phyloP scores from a whole-genome alignment of 2,797 vertebrate genomes.

The Trematomus bernacchii region DNA sequence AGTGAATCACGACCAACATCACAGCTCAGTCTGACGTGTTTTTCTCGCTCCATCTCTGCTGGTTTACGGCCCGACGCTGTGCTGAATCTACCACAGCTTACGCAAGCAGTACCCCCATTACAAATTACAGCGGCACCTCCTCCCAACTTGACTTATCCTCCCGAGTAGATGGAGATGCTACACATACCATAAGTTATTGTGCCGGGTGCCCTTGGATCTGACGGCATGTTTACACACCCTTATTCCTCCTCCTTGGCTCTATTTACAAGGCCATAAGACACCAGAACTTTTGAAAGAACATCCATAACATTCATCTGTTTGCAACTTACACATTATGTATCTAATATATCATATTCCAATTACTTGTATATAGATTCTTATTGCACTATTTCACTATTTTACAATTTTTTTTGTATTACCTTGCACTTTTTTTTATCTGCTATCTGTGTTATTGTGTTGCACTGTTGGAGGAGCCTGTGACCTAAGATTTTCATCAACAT shows the following conservation, averaged over 20 bases:
- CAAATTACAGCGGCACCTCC: constrained; percentile 62
- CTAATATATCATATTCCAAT: too few relatives aligned
- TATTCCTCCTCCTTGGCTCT: constrained; percentile 54
- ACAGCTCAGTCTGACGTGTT: constrained; percentile 42
- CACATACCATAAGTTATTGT: constrained; percentile 74
- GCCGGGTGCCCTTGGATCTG: constrained; percentile 64
- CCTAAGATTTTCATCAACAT: too few relatives aligned
- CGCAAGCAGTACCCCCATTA: constrained; percentile 50
- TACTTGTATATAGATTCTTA: constrained; percentile 51
- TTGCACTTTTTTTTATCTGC: too few relatives aligned
- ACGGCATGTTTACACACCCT: constrained; percentile 70
- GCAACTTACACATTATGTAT: too few relatives aligned
- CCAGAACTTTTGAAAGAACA: too few relatives aligned
- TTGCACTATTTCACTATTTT: too few relatives aligned
- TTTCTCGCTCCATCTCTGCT: constrained; percentile 18
- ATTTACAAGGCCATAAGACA: constrained; percentile 1
- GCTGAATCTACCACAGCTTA: constrained; percentile 48
- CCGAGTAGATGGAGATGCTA: constrained; percentile 57
- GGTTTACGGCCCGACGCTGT: constrained; percentile 49
- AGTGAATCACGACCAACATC: constrained; percentile 39
- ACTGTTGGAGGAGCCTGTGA: too few relatives aligned
- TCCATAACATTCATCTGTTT: too few relatives aligned
- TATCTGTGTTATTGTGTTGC: too few relatives aligned
- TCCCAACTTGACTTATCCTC: constrained; percentile 62
- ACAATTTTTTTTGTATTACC: too few relatives aligned